These are phyloP conservation scores for Psylliodes chrysocephalus DNA, from an alignment of 2,888 invertebrate species.

Conservation along the genomic window DNA sequence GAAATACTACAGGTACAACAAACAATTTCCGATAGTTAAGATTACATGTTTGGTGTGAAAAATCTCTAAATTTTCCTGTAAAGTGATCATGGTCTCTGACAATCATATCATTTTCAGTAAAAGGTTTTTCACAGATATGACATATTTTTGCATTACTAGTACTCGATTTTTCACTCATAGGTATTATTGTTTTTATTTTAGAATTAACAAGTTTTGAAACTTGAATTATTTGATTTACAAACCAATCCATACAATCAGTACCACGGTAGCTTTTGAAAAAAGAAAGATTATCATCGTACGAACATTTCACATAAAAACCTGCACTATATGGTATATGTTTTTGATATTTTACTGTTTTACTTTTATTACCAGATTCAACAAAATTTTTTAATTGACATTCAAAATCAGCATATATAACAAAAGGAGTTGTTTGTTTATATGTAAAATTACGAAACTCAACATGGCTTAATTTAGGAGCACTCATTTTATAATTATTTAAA, in stretches of 20 bases:
- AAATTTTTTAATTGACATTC: constrained; percentile 25
- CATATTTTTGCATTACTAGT: no score
- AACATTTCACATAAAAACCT: constrained; percentile 48
- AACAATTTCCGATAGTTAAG: constrained; percentile 50
- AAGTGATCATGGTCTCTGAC: constrained; percentile 53
- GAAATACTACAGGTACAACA: constrained; percentile 54
- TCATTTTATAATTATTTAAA: constrained; percentile 21
- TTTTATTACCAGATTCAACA: not conserved
- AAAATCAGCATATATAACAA: constrained; percentile 42
- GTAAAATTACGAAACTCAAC: constrained; percentile 29
- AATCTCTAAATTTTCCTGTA: constrained; percentile 49
- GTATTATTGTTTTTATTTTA: no score
- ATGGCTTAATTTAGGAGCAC: constrained; percentile 25
- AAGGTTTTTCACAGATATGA: constrained; percentile 40
- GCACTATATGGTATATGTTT: constrained; percentile 38
- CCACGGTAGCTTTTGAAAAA: constrained; percentile 38
- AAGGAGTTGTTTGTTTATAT: constrained; percentile 30
- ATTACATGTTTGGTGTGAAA: constrained; percentile 53
- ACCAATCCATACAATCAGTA: constrained; percentile 44
- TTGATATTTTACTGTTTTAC: constrained; percentile 11
- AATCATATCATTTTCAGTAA: constrained; percentile 32
- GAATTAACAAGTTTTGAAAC: no score
- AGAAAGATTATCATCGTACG: constrained; percentile 44
- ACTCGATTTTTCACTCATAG: no score
- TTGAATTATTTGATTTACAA: constrained; percentile 45